These are phyloP conservation scores for Drosophila koepferae DNA, from an alignment of 2,888 invertebrate genomes.

Conservation along the genomic window DNA sequence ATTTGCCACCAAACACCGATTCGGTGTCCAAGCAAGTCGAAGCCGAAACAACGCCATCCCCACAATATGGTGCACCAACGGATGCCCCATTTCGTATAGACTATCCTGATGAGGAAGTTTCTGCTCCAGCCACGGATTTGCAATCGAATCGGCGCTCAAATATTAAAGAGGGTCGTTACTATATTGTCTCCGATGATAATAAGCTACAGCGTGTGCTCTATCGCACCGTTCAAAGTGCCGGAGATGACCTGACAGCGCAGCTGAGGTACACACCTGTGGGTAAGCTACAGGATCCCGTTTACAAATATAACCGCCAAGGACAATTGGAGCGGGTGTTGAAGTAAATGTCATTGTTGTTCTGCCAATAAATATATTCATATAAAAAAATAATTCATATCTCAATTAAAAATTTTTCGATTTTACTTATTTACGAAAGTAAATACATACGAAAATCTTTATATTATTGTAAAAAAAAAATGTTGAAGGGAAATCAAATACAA, in stretches of 20 bases:
- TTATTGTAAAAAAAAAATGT: too few species aligned
- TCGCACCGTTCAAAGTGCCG: constrained; percentile 79
- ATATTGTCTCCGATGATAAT: constrained; percentile 83
- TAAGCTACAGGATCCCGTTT: constrained; percentile 84
- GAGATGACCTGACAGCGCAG: constrained; percentile 82
- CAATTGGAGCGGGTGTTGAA: constrained; percentile 83
- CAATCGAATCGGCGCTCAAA: constrained; percentile 10
- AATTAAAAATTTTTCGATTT: too few species aligned
- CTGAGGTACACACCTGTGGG: constrained; percentile 84
- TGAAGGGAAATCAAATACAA: too few species aligned
- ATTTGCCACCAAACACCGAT: constrained; percentile 64
- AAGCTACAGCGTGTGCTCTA: constrained; percentile 83
- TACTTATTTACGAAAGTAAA: too few species aligned
- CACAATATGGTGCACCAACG: constrained; percentile 70
- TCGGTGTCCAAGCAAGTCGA: constrained; percentile 30
- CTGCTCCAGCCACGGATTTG: constrained; percentile 2
- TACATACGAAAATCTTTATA: too few species aligned
- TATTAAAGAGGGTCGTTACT: constrained; percentile 82
- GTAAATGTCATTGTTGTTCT: constrained; percentile 21
- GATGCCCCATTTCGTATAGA: constrained; percentile 56
- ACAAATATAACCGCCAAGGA: constrained; percentile 83
- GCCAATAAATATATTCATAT: too few species aligned
- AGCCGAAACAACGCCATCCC: constrained; percentile 36
- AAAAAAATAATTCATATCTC: too few species aligned
- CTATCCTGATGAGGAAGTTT: constrained; percentile 62